phyloP scores from a whole-genome alignment of 2,797 vertebrate species.

The Percopsis omiscomaycus region DNA sequence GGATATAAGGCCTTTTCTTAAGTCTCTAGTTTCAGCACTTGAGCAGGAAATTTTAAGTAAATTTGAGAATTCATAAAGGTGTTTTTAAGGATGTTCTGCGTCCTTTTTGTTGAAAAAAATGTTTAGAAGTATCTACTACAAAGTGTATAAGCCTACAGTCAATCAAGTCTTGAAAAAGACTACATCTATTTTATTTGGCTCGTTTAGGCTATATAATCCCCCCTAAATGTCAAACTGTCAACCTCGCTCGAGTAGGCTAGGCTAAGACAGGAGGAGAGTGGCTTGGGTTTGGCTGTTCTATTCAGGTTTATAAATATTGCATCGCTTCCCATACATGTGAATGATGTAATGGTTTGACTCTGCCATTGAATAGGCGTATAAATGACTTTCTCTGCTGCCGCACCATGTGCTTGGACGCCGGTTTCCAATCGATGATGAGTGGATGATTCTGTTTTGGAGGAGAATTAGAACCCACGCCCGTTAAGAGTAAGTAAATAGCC shows the following conservation, averaged over 20 bases:
- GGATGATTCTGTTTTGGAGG: slow-evolving; percentile 69
- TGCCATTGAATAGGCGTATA: slow-evolving; percentile 52
- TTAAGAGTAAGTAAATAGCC: slow-evolving; percentile 63
- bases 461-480: slow-evolving; percentile 23
- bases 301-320: slow-evolving; percentile 55
- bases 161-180: no score
- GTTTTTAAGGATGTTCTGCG: no score
- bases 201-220: no score
- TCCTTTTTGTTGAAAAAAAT: no score
- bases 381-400: slow-evolving; percentile 41
- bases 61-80: no score
- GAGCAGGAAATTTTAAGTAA: no score
- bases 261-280: background rate
- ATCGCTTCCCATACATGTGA: slow-evolving; percentile 43
- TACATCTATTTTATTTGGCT: no score
- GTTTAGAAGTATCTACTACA: no score
- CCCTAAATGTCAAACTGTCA: background rate
- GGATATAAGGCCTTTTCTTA: no score
- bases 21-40: no score
- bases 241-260: background rate
- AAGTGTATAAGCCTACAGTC: no score
- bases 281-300: slow-evolving; percentile 3
- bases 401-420: slow-evolving; percentile 77
- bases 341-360: slow-evolving; percentile 71
- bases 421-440: slow-evolving; percentile 63